Evolutionary conservation across 2,797 vertebrate genomes (phyloP).

Genomic region (Rhadinocentrus ornatus): DNA sequence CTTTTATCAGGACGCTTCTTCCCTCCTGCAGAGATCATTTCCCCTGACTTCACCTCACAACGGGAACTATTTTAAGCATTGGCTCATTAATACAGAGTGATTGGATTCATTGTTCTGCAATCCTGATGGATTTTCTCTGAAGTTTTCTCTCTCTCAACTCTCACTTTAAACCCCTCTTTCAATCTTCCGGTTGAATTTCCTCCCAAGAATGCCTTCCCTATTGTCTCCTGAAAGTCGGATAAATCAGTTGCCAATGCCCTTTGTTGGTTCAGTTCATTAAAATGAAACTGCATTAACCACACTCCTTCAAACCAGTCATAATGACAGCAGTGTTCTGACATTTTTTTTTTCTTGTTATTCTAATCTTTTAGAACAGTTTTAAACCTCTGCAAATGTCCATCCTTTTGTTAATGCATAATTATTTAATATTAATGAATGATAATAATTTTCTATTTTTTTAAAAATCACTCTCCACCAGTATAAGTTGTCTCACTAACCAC

Average conservation of each 20-base stretch:
- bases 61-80: slow-evolving; percentile 83
- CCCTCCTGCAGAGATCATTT: slow-evolving; percentile 80
- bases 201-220: slow-evolving; percentile 62
- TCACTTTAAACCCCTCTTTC: slow-evolving; percentile 70
- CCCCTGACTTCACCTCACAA: slow-evolving; percentile 82
- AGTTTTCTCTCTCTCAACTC: slow-evolving; percentile 72
- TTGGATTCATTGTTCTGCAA: slow-evolving; percentile 82
- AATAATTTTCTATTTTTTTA: background rate
- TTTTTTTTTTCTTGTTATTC: background rate
- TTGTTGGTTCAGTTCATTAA: slow-evolving; percentile 72
- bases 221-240: slow-evolving; percentile 74
- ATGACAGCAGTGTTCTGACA: slow-evolving; percentile 55
- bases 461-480: background rate
- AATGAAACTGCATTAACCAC: slow-evolving; percentile 68
- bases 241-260: slow-evolving; percentile 74
- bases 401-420: background rate
- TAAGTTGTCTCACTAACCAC: background rate
- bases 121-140: slow-evolving; percentile 80
- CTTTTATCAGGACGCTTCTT: slow-evolving; percentile 77
- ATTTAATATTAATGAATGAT: background rate
- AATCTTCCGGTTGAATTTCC: slow-evolving; percentile 72
- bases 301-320: slow-evolving; percentile 67
- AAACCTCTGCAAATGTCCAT: background rate
- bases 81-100: slow-evolving; percentile 83
- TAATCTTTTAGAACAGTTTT: background rate